These are phyloP conservation scores for Chondrosia reniformis DNA, from an alignment of 37 sponge, comb jelly and placozoan genomes.

Conservation along the genomic window DNA sequence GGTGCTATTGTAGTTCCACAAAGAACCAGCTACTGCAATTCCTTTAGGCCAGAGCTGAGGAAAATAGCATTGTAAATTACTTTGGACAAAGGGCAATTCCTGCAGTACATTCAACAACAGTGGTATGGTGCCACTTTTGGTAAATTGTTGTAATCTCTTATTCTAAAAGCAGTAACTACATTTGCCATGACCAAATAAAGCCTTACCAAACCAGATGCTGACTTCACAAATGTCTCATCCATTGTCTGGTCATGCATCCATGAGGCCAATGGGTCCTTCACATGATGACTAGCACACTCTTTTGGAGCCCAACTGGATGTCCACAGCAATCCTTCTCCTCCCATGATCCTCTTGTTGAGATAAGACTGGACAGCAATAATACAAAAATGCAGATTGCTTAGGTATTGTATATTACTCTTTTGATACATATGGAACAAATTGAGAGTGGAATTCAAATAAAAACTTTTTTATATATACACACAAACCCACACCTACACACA, in stretches of 20 bases:
- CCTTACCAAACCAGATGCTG: slow-evolving; percentile 18
- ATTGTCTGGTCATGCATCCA: slow-evolving; percentile 36
- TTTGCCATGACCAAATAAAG: neutral
- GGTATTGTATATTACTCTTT: too few species aligned
- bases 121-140: too few species aligned
- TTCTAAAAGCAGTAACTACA: neutral
- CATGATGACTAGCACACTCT: slow-evolving; percentile 3
- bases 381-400: too few species aligned
- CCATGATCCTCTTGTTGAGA: slow-evolving; percentile 10
- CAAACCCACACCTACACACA: neutral
- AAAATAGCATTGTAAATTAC: too few species aligned
- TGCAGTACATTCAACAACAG: too few species aligned
- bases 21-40: too few species aligned
- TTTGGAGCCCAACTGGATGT: slow-evolving; percentile 16
- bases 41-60: too few species aligned
- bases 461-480: neutral
- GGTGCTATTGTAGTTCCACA: too few species aligned
- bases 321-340: slow-evolving; percentile 38
- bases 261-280: slow-evolving; percentile 9
- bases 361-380: neutral
- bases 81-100: too few species aligned
- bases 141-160: neutral
- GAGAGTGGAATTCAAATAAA: too few species aligned
- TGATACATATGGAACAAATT: too few species aligned
- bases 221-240: slow-evolving; percentile 18